These are phyloP conservation scores for Heterocephalus glaber DNA, from an alignment of 2,113 vertebrate genomes.

Conservation along the genomic window DNA sequence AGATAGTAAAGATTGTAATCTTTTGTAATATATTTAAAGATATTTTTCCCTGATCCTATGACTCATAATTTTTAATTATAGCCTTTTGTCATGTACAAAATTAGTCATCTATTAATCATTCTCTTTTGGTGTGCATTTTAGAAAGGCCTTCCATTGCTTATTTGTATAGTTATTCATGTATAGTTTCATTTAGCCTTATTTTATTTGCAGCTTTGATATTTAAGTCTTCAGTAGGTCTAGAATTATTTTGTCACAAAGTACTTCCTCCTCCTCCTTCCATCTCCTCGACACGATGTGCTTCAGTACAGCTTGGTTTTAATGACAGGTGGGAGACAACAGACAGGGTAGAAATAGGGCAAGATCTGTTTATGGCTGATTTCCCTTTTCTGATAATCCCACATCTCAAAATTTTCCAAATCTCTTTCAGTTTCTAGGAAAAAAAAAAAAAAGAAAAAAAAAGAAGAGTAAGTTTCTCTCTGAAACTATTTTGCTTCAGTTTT, in stretches of 20 bases:
- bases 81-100: neutral
- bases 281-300: neutral
- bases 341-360: neutral
- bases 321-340: neutral
- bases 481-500: conserved; percentile 7
- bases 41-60: conserved; percentile 19
- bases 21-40: conserved; percentile 41
- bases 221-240: neutral
- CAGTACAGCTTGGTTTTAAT: neutral
- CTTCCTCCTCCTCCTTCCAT: neutral
- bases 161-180: neutral
- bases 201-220: neutral
- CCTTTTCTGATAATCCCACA: neutral
- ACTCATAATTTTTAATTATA: neutral
- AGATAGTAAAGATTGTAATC: neutral
- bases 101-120: neutral
- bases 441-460: neutral
- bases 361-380: conserved; percentile 6
- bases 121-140: neutral
- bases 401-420: conserved; percentile 27
- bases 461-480: neutral
- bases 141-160: neutral
- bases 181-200: conserved; percentile 19
- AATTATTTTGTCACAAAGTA: neutral
- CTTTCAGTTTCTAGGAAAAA: conserved; percentile 6